Conservation (phyloP, 2,888 invertebrate species). For the Trichacis sp. region DNA sequence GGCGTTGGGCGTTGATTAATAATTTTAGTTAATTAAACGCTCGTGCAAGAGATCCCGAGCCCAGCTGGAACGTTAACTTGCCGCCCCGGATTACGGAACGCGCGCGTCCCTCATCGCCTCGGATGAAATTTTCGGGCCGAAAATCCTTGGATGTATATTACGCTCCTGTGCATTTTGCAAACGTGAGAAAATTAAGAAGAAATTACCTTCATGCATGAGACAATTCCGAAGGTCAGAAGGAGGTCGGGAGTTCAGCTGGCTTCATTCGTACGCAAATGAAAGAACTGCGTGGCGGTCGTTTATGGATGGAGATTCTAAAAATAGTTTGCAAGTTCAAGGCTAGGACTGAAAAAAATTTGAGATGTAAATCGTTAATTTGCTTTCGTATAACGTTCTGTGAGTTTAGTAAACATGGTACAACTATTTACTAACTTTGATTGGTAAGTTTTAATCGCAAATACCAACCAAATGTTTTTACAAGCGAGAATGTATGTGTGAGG, state of each 20-base stretch:
- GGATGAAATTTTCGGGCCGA: conserved; percentile 40
- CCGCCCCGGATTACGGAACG: conserved; percentile 29
- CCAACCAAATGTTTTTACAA: too few species aligned
- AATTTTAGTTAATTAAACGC: conserved; percentile 67
- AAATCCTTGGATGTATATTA: conserved; percentile 35
- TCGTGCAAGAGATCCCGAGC: conserved; percentile 55
- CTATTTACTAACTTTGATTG: too few species aligned
- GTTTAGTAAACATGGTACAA: too few species aligned
- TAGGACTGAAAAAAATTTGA: too few species aligned
- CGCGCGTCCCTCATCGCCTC: conserved; percentile 24
- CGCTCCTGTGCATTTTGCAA: conserved; percentile 23
- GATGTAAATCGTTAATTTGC: not conserved
- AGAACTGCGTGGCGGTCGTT: conserved; percentile 18
- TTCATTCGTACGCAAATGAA: conserved; percentile 38
- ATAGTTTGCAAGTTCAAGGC: too few species aligned
- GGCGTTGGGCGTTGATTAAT: conserved; percentile 52
- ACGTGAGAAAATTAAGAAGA: conserved; percentile 34
- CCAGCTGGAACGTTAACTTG: conserved; percentile 51
- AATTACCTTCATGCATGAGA: conserved; percentile 31
- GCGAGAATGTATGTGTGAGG: too few species aligned
- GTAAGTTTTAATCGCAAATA: too few species aligned
- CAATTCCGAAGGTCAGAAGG: conserved; percentile 22
- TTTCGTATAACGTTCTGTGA: too few species aligned
- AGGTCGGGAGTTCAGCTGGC: conserved; percentile 29
- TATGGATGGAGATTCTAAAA: too few species aligned